Percentiles rank a stretch among this genome's conserved stretches.
Conservation (phyloP, 2,797 vertebrate species). For the Neosalanx taihuensis region DNA sequence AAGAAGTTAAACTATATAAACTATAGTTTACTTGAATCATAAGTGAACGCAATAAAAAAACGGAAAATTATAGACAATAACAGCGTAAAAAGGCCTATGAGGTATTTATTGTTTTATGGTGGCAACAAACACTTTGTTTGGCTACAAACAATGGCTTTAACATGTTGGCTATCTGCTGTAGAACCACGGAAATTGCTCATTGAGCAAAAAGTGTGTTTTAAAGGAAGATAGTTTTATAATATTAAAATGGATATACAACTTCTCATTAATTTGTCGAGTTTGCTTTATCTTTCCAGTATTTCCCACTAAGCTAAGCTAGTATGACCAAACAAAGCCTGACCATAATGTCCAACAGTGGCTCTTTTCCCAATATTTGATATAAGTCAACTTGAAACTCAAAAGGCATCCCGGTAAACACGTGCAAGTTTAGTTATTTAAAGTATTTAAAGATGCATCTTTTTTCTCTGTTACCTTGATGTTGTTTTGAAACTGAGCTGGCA, state of each 20-base stretch:
- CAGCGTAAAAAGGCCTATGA: not conserved
- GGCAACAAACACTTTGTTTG: not conserved
- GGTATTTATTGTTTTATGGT: not conserved
- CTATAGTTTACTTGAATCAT: slow-evolving; percentile 62
- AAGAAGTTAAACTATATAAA: not conserved
- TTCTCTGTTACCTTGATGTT: slow-evolving; percentile 22
- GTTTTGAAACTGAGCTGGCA: slow-evolving; percentile 59
- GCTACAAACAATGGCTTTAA: not conserved
- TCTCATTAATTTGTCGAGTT: not conserved
- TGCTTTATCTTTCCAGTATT: not conserved
- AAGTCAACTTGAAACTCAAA: not conserved
- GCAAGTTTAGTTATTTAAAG: not conserved
- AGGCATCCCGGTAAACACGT: not conserved
- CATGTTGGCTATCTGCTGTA: not conserved
- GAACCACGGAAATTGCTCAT: not conserved
- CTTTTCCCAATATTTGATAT: not conserved
- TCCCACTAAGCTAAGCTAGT: slow-evolving; percentile 10
- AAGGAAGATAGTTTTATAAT: no score
- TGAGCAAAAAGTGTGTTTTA: no score
- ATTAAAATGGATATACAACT: no score
- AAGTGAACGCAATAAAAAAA: slow-evolving; percentile 51
- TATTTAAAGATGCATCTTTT: slow-evolving; percentile 14
- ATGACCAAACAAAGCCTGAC: slow-evolving; percentile 23
- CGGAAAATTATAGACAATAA: not conserved
- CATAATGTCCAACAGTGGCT: slow-evolving; percentile 14